Conservation (phyloP, 53 echinoderm and acorn worm genomes). For the Astropecten irregularis region DNA sequence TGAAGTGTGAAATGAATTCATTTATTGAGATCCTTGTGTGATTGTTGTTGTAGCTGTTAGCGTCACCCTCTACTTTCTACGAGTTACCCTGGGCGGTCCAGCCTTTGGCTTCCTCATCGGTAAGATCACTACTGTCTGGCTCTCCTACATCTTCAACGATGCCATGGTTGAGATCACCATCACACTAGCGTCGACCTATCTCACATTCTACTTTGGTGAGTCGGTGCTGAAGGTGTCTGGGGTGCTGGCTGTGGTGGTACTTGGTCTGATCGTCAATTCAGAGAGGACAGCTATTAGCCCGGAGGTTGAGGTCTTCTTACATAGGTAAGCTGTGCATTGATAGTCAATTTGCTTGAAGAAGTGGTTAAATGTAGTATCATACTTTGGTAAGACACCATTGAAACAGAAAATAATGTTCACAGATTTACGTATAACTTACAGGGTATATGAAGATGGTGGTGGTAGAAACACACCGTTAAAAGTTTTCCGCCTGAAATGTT, state of each 20-base stretch:
- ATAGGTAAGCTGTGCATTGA: too few relatives aligned
- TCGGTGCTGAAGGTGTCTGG: constrained; percentile 76
- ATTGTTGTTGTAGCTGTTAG: too few relatives aligned
- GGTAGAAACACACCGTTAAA: too few relatives aligned
- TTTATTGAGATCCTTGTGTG: too few relatives aligned
- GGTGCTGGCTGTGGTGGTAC: constrained; percentile 87
- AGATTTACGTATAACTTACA: too few relatives aligned
- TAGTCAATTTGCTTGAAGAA: too few relatives aligned
- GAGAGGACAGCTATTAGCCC: constrained; percentile 93
- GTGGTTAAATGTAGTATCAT: too few relatives aligned
- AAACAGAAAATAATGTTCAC: too few relatives aligned
- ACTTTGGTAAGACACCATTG: too few relatives aligned
- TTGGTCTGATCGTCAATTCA: constrained; percentile 86
- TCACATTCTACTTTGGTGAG: constrained; percentile 92
- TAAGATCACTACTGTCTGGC: constrained; percentile 82
- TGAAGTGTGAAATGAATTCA: too few relatives aligned
- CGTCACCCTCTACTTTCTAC: constrained; percentile 73
- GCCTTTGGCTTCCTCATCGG: constrained; percentile 73
- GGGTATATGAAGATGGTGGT: too few relatives aligned
- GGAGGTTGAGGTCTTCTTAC: constrained; percentile 95
- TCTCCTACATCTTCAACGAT: constrained; percentile 95
- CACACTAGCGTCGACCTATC: constrained; percentile 88
- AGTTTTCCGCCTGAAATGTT: too few relatives aligned
- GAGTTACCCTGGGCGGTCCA: constrained; percentile 85
- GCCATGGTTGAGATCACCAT: constrained; percentile 97